phyloP scores from a whole-genome alignment of 1,140 invertebrate genomes.

The Drosophila kurseongensis region DNA sequence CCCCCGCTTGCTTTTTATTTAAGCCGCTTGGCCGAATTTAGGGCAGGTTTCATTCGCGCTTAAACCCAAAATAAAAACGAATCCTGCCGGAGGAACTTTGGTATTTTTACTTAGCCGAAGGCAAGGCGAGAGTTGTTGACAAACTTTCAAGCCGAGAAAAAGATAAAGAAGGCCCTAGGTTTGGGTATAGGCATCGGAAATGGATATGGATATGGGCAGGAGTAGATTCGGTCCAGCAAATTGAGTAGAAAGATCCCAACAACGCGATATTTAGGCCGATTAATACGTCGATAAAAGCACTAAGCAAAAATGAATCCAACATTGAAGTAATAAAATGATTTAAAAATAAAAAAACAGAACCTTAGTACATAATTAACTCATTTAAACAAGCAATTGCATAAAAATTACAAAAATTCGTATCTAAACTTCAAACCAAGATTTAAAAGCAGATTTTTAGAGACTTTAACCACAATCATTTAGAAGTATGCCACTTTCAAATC shows the following conservation, averaged over 20 bases:
- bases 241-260: not conserved
- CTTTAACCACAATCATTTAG: too few relatives aligned
- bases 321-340: not conserved
- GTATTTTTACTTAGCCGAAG: conserved; percentile 22
- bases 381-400: too few relatives aligned
- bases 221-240: conserved; percentile 5
- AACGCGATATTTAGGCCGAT: not conserved
- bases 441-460: too few relatives aligned
- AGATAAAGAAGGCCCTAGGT: conserved; percentile 24
- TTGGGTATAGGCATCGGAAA: conserved; percentile 14
- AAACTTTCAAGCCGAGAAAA: conserved; percentile 40
- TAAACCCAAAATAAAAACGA: conserved; percentile 39
- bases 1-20: conserved; percentile 43
- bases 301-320: not conserved
- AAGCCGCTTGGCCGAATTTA: conserved; percentile 79
- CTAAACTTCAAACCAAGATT: too few relatives aligned
- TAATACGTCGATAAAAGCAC: too few relatives aligned
- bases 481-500: too few relatives aligned
- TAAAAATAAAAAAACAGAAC: too few relatives aligned
- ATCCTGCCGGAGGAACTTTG: conserved; percentile 43
- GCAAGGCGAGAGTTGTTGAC: conserved; percentile 45
- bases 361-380: too few relatives aligned
- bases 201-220: conserved; percentile 12
- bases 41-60: conserved; percentile 70
- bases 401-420: too few relatives aligned